Evolutionary conservation across 2,113 vertebrate genomes (phyloP), one percentile per base, ranked within the genome.

Genomic region (Callipepla squamata): DNA sequence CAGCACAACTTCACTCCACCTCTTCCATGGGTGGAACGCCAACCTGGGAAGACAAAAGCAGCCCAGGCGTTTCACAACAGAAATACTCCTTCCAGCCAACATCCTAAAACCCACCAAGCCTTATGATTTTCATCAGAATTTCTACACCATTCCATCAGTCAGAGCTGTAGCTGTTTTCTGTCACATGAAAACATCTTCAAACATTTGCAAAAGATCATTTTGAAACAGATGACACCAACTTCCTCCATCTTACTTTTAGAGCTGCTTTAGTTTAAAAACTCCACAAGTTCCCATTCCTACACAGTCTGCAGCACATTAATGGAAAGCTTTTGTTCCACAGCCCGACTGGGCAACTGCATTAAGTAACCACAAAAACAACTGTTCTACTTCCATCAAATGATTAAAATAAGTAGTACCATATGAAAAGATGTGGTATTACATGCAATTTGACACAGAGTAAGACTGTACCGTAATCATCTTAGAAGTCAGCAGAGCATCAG

Each of bases 401-500:
- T n/a, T 55, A 74, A 78, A 85, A 89, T 20, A 84, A 74, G 59
- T 34, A 90, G 77, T 0, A 89, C n/a, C 7, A 51, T 2, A 68
- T 22, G 65, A 90, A 92, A 92, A 22, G 50, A 72, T 76, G 44
- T 63, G 87, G 57, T 16, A 91, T 66, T 36, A 89, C 87, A 95
- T 67, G 93, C 67, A 66, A 68, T 51, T 17, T 62, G 68, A 83
- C 42, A 68, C 11, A 93, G 18, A 93, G 93, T 5, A 87, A 93
- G 97, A 94, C 26, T 67, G 69, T 30, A 93, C 16, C 13, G 45
- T 65, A 42, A 83, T 89, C 72, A 91, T 47, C 89, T 96, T 72
- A 38, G 47, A 83, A 96, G 84, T 92, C 78, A 96, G 96, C 94
- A 97, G 97, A 97, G 97, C 96, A 96, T 95, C 96, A 75, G 30